phyloP scores from a whole-genome alignment of 2,797 vertebrate species.

The Manis crassicaudata region DNA sequence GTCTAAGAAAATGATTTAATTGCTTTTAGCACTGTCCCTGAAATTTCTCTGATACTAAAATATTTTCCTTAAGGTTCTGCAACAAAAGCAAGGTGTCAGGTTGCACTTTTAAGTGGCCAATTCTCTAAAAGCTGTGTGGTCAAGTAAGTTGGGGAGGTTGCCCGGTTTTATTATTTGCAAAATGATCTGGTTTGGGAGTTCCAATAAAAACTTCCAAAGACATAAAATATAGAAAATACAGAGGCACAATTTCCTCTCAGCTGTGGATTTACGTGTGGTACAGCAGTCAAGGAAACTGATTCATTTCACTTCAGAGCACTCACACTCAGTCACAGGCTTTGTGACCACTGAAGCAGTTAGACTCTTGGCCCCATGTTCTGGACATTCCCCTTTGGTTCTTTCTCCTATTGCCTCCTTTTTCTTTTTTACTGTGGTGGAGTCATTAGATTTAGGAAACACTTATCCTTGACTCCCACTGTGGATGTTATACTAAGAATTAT shows the following conservation, averaged over 20 bases:
- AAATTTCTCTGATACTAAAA: not conserved
- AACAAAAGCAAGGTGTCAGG: not conserved
- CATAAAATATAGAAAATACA: not conserved
- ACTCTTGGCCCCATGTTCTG: not conserved
- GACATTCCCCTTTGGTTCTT: not conserved
- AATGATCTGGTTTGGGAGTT: not conserved
- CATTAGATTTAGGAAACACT: conserved; percentile 49
- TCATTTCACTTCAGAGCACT: not conserved
- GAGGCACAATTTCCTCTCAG: not conserved
- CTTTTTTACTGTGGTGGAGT: not conserved
- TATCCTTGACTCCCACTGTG: not conserved
- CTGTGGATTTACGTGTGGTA: not conserved
- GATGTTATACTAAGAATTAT: not conserved
- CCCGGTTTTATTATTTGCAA: conserved; percentile 24
- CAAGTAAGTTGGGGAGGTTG: not conserved
- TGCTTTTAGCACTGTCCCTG: not conserved
- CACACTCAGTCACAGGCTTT: not conserved
- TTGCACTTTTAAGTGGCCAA: not conserved
- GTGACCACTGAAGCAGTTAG: not conserved
- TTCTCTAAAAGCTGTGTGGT: not conserved
- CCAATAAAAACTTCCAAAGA: not conserved
- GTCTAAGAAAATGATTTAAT: not conserved
- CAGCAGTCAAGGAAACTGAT: not conserved
- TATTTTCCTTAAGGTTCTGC: not conserved
- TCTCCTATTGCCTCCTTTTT: not conserved